Conservation (phyloP, 2,888 invertebrate species). For the Epinotia brunnichana region DNA sequence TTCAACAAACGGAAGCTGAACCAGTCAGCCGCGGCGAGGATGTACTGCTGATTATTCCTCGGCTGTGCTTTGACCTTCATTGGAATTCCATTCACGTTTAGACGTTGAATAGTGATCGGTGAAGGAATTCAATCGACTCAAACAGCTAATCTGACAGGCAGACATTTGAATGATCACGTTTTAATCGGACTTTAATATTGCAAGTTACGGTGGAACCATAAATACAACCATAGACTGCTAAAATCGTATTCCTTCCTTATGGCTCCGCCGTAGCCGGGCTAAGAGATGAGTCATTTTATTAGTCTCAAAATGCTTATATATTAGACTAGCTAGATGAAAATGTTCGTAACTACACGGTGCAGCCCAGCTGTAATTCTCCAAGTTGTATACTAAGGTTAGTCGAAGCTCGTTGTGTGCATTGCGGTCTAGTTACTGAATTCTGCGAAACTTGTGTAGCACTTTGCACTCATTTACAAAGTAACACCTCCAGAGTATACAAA, state of each 20-base stretch:
- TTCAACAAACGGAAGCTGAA: slow-evolving; percentile 36
- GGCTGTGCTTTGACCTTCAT: slow-evolving; percentile 49
- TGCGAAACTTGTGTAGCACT: slow-evolving; percentile 6
- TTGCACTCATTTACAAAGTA: neutral
- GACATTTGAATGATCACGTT: slow-evolving; percentile 35
- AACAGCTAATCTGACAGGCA: slow-evolving; percentile 44
- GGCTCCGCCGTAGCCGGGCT: too few relatives aligned
- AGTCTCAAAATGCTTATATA: neutral
- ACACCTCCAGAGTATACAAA: neutral
- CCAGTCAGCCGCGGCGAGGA: slow-evolving; percentile 34
- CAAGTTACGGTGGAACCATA: too few relatives aligned
- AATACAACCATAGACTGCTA: too few relatives aligned
- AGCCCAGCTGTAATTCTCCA: neutral
- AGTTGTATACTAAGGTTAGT: neutral
- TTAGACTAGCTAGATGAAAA: too few relatives aligned
- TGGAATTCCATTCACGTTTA: slow-evolving; percentile 48
- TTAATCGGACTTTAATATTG: slow-evolving; percentile 19
- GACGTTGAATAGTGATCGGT: slow-evolving; percentile 51
- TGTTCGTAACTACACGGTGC: too few relatives aligned
- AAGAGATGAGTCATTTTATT: neutral
- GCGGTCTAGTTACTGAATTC: slow-evolving; percentile 12
- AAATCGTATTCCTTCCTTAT: too few relatives aligned
- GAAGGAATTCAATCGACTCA: slow-evolving; percentile 50
- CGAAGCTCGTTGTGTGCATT: slow-evolving; percentile 7
- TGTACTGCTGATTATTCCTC: slow-evolving; percentile 39